Evolutionary conservation across 1,140 invertebrate genomes (phyloP), one percentile per base, ranked within the genome.

Genomic region (Conus betulinus): DNA sequence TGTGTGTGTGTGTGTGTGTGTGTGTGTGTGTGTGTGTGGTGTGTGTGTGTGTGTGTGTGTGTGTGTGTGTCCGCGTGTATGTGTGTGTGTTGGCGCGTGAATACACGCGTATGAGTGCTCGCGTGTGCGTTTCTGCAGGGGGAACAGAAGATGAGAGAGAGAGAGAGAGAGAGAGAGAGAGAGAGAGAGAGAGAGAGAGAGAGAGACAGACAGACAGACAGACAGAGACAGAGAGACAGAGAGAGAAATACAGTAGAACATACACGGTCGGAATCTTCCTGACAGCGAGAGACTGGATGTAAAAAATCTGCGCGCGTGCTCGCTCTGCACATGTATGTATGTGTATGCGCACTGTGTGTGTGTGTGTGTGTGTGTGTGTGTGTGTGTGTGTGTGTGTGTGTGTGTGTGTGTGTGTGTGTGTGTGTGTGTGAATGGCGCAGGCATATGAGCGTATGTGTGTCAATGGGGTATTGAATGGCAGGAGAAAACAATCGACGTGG

Each of bases 341-440:
- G 57, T 60, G 57, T 60, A 15, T 60, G 57, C 15, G 57, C 15
- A 15, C 15, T 79, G 78, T 51, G 78, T 79, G 78, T 51, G 78
- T n/a, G n/a, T n/a, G n/a, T n/a, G n/a, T n/a, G n/a, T n/a, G n/a
- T n/a, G n/a, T n/a, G n/a, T 79, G 78, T 51, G 78, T 79, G 78
- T 79, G 78, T 51, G 78, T 79, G 78, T 51, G 78, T 79, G 78
- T 51, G 78, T 79, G 78, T 51, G 78, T 79, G 78, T 51, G 78
- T 79, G 78, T 51, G 78, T 79, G 78, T 51, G 78, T 79, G 78
- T 79, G 78, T 79, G 78, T 79, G 78, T 79, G 78, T 79, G 78
- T 79, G 78, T 79, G 78, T 79, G 78, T 79, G 78, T 79, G 78
- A 8, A 52, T 51, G 78, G 78, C 39, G 78, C 39, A 25, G 6